A percentile compares a stretch with the other conserved stretches of the same genome.
phyloP scores from a whole-genome alignment of 1,140 invertebrate species.

The Caerostris extrusa region DNA sequence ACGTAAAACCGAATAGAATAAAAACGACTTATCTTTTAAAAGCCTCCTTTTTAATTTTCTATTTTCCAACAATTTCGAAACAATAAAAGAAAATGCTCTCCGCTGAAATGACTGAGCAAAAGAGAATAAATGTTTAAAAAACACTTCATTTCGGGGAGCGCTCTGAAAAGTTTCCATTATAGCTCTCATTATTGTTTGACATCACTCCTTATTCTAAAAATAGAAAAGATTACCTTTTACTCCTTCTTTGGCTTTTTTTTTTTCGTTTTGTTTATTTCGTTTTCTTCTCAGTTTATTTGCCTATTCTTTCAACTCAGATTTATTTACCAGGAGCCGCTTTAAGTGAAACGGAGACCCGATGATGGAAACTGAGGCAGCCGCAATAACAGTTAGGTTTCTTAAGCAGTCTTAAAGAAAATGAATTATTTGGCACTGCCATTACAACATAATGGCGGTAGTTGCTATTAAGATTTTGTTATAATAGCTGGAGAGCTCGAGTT shows the following conservation, averaged over 20 bases:
- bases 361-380: too few relatives aligned
- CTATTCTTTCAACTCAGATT: background rate
- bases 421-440: too few relatives aligned
- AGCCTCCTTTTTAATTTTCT: background rate
- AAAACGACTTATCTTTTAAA: background rate
- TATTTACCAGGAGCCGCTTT: background rate
- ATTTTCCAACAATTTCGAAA: background rate
- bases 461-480: too few relatives aligned
- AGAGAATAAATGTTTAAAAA: background rate
- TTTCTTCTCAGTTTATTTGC: background rate
- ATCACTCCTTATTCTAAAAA: constrained; percentile 13
- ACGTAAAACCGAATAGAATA: background rate
- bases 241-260: background rate
- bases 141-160: background rate
- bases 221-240: constrained; percentile 16
- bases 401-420: too few relatives aligned
- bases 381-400: too few relatives aligned
- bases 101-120: background rate
- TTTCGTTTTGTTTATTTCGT: background rate
- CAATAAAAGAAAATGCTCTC: constrained; percentile 10
- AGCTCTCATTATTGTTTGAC: constrained; percentile 29
- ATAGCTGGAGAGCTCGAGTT: too few relatives aligned
- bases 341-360: too few relatives aligned
- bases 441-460: too few relatives aligned
- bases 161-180: constrained; percentile 1